These are phyloP conservation scores for Episyrphus balteatus DNA, from an alignment of 1,140 invertebrate genomes.

Conservation along the genomic window DNA sequence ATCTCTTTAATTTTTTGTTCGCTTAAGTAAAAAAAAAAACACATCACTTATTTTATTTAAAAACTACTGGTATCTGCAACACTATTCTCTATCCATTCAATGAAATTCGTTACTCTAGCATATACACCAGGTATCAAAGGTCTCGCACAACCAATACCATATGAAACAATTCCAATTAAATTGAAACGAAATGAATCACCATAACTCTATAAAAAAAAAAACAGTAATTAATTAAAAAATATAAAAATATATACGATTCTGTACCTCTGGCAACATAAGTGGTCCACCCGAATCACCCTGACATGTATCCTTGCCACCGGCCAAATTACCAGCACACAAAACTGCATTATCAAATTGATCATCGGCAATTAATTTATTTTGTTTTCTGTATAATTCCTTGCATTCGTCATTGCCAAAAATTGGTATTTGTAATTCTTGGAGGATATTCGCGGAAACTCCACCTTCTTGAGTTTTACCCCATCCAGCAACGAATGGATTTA, in stretches of 20 bases:
- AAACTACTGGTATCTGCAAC: conserved; percentile 5
- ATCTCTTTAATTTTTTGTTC: no score
- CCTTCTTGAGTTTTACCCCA: conserved; percentile 50
- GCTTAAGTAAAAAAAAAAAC: background rate
- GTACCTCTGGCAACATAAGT: conserved; percentile 49
- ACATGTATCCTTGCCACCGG: conserved; percentile 70
- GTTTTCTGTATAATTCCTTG: conserved; percentile 43
- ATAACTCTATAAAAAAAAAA: conserved; percentile 9
- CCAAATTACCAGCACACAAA: conserved; percentile 61
- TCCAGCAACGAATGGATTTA: conserved; percentile 56
- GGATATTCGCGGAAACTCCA: conserved; percentile 46
- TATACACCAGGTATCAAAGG: conserved; percentile 63
- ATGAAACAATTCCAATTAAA: conserved; percentile 58
- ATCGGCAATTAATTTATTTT: conserved; percentile 49
- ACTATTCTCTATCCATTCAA: conserved; percentile 38
- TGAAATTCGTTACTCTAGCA: conserved; percentile 48
- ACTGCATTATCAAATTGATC: conserved; percentile 42
- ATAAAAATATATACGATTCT: background rate
- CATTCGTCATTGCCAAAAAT: conserved; percentile 53
- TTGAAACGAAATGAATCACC: conserved; percentile 36
- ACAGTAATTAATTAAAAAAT: background rate
- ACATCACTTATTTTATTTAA: background rate
- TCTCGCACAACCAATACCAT: conserved; percentile 55
- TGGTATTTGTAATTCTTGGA: conserved; percentile 63
- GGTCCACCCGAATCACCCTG: conserved; percentile 79